These are phyloP conservation scores for Leptinotarsa juncta DNA, from an alignment of 2,888 invertebrate species.

Conservation along the genomic window DNA sequence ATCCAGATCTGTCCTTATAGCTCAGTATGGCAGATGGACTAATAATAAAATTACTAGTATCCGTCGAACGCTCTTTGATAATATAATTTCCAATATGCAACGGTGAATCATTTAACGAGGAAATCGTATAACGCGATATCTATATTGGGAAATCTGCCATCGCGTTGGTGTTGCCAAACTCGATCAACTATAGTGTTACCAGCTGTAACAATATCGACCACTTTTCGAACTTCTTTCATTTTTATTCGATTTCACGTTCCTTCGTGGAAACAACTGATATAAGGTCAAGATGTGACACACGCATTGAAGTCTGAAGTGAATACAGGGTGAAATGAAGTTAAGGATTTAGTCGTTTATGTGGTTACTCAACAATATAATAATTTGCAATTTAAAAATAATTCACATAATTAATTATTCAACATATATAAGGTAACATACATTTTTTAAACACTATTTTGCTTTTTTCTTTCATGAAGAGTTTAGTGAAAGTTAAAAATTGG, in stretches of 20 bases:
- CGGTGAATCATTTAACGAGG: constrained; percentile 6
- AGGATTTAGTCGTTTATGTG: too few relatives aligned
- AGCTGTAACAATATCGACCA: neutral
- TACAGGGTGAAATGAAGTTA: too few relatives aligned
- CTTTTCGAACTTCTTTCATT: neutral
- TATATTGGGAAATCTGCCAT: constrained; percentile 5
- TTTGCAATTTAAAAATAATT: too few relatives aligned
- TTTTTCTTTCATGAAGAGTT: too few relatives aligned
- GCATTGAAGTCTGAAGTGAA: too few relatives aligned
- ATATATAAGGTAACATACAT: too few relatives aligned
- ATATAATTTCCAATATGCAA: constrained; percentile 2
- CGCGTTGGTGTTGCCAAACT: constrained; percentile 4
- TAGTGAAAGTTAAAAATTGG: too few relatives aligned
- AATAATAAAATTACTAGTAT: neutral
- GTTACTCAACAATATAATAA: too few relatives aligned
- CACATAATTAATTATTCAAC: too few relatives aligned
- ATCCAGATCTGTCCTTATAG: neutral
- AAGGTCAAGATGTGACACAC: neutral
- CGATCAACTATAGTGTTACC: neutral
- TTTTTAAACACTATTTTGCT: too few relatives aligned
- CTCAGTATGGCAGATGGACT: neutral
- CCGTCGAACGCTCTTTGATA: neutral
- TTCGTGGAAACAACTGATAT: neutral
- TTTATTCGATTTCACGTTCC: neutral
- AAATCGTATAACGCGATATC: neutral